Percentiles rank a stretch among this genome's conserved stretches.
phyloP scores from a whole-genome alignment of 23 tunicate genomes.

The Phallusia fumigata region DNA sequence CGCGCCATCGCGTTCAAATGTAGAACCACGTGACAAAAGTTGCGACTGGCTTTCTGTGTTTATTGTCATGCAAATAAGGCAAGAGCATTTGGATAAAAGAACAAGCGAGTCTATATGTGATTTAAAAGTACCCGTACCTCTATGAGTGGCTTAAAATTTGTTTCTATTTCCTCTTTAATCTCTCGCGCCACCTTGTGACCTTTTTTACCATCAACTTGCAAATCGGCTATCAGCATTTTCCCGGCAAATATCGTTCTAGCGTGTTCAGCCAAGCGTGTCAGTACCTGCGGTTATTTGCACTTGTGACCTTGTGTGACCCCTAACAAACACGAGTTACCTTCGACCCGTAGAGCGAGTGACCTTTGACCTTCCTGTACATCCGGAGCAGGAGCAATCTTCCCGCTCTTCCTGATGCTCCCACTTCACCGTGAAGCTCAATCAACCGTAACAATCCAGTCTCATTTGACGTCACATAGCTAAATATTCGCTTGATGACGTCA shows the following conservation, averaged over 20 bases:
- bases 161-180: constrained; percentile 33
- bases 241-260: constrained; percentile 30
- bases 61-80: too few relatives aligned
- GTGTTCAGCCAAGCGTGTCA: constrained; percentile 32
- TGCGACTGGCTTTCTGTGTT: constrained; percentile 36
- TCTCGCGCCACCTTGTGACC: constrained; percentile 52
- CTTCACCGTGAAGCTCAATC: constrained; percentile 34
- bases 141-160: constrained; percentile 39
- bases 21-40: constrained; percentile 46
- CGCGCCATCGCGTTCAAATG: constrained; percentile 65
- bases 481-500: constrained; percentile 37
- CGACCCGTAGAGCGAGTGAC: constrained; percentile 41
- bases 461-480: constrained; percentile 45
- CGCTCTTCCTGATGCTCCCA: constrained; percentile 35
- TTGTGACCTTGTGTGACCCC: too few relatives aligned
- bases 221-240: constrained; percentile 44
- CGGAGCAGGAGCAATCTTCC: constrained; percentile 55
- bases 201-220: constrained; percentile 59
- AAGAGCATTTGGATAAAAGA: too few relatives aligned
- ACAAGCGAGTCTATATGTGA: neutral
- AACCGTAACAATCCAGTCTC: constrained; percentile 54
- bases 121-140: constrained; percentile 16
- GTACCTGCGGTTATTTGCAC: constrained; percentile 9
- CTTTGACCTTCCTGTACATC: constrained; percentile 43
- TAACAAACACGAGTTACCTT: constrained; percentile 24